Evolutionary conservation across 2,113 vertebrate genomes (phyloP), one percentile per base, ranked within the genome.

Genomic region (Carlito syrichta): DNA sequence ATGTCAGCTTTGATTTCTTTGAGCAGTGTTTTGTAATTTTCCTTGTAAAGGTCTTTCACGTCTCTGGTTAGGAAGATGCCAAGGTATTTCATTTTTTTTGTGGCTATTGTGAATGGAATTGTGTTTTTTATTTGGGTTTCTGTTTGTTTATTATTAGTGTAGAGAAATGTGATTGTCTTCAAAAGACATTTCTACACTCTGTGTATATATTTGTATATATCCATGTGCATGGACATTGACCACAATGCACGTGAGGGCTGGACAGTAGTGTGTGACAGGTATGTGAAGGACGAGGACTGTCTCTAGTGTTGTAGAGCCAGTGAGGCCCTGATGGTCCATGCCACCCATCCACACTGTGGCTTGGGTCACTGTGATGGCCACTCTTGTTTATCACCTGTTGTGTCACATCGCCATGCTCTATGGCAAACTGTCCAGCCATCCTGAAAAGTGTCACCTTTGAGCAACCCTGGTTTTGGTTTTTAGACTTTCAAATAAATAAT

Each of bases 151-250:
- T n/a, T n/a, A n/a, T n/a, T n/a, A n/a, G n/a, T n/a, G n/a, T n/a
- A n/a, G n/a, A n/a, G n/a, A n/a, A n/a, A n/a, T n/a, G n/a, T n/a
- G n/a, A n/a, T n/a, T n/a, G n/a, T n/a, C n/a, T n/a, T n/a, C n/a
- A n/a, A n/a, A 17, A 17, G 40, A 11, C 3, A 0, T 35, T 32
- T 11, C 48, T 30, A 9, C 43, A 10, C 20, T 4, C 1, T 77
- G 16, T 35, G 30, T 32, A 4, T 20, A 7, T 76, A 9, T 48
- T 1, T 8, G 3, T 54, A 6, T 6, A 0, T 6, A 25, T 38
- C 25, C 17, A 5, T 3, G 8, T 58, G 25, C 32, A 27, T 14
- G 19, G 2, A 84, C 32, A 7, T 5, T 30, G 22, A n/a, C 79
- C 79, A n/a, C 45, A 54, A 6, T 2, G 12, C 48, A 7, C 30